Evolutionary conservation across 2,888 invertebrate genomes (phyloP).

Genomic region (Trichacis sp.): DNA sequence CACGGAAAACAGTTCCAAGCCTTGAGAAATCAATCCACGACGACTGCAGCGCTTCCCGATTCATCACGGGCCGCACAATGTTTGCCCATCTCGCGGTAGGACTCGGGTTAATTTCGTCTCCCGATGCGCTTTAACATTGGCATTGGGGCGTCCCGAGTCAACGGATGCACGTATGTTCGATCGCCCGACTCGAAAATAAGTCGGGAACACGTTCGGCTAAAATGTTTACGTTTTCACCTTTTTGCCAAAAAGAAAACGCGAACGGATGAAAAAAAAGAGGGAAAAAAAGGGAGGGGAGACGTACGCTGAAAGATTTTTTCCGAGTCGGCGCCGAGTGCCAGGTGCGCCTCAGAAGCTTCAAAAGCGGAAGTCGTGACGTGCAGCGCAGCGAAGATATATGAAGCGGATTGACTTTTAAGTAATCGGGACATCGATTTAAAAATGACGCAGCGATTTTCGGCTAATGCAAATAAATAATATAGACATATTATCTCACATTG

Average conservation of each 20-base stretch:
- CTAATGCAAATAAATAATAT: too few relatives aligned
- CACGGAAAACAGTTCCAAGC: too few relatives aligned
- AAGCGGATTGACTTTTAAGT: conserved; percentile 9
- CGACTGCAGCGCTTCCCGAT: conserved; percentile 27
- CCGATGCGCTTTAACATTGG: conserved; percentile 52
- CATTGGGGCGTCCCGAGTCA: conserved; percentile 49
- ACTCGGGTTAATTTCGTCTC: conserved; percentile 52
- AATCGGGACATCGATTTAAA: too few relatives aligned
- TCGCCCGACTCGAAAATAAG: conserved; percentile 44
- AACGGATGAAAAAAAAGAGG: neutral
- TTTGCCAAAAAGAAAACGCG: too few relatives aligned
- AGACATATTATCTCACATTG: too few relatives aligned
- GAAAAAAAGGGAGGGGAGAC: neutral
- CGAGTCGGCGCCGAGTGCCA: neutral
- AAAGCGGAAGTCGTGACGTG: neutral
- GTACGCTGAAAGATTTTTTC: neutral
- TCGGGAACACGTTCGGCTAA: conserved; percentile 27
- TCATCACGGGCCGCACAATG: conserved; percentile 26
- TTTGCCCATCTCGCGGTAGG: conserved; percentile 28
- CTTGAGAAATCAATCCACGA: neutral
- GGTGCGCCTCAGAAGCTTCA: neutral
- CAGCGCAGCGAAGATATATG: conserved; percentile 1
- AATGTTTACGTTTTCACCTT: conserved; percentile 1
- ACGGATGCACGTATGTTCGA: conserved; percentile 42
- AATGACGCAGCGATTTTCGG: too few relatives aligned